These are phyloP conservation scores for Oegoconia quadripuncta DNA, from an alignment of 2,888 invertebrate species.

Conservation along the genomic window DNA sequence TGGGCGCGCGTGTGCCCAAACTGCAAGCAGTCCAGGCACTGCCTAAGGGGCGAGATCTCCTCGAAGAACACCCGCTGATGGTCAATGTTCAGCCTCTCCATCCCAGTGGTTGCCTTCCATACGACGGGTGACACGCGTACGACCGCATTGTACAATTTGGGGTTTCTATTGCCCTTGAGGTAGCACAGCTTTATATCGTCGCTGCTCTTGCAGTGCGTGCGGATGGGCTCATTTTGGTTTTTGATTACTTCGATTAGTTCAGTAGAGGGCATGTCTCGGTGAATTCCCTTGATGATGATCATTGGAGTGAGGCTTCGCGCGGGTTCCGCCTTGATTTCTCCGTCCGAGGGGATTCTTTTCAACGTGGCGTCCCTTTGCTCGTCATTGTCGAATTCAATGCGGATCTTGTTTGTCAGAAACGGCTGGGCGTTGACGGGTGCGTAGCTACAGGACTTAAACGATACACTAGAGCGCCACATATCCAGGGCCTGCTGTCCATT, in stretches of 20 bases:
- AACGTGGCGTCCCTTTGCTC: not conserved
- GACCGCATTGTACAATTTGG: slow-evolving; percentile 4
- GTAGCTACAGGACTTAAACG: too few species aligned
- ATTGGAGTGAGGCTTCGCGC: slow-evolving; percentile 1
- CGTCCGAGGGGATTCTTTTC: not conserved
- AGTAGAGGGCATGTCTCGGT: not conserved
- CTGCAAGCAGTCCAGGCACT: slow-evolving; percentile 9
- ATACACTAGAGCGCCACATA: too few species aligned
- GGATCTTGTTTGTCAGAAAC: too few species aligned
- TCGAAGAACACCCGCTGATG: slow-evolving; percentile 11
- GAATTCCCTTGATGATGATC: slow-evolving; percentile 5
- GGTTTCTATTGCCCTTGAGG: not conserved
- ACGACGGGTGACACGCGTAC: not conserved
- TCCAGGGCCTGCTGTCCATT: too few species aligned
- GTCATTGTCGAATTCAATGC: not conserved
- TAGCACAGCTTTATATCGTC: slow-evolving; percentile 1
- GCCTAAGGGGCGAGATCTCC: slow-evolving; percentile 5
- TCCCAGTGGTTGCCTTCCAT: not conserved
- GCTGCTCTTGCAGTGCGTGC: not conserved
- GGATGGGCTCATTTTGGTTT: not conserved
- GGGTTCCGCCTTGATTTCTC: not conserved
- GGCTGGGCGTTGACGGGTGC: too few species aligned
- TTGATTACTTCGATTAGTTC: not conserved
- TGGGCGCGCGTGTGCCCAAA: slow-evolving; percentile 8
- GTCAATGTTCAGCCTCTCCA: slow-evolving; percentile 4